Conservation (phyloP, 2,113 vertebrate genomes). For the Xiphophorus maculatus region DNA sequence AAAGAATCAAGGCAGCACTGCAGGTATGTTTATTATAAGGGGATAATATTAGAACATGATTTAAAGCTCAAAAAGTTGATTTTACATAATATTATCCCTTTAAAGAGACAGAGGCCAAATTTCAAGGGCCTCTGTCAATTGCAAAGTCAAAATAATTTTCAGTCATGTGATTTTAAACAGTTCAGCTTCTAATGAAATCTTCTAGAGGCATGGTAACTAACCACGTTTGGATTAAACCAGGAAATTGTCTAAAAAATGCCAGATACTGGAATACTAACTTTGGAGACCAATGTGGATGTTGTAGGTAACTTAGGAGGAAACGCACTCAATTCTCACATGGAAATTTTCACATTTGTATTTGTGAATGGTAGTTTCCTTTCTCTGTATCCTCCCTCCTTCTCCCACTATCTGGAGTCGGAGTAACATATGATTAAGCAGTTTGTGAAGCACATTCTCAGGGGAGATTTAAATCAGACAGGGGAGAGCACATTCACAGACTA, state of each 20-base stretch:
- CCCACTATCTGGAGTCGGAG: conserved; percentile 67
- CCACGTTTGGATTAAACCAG: neutral
- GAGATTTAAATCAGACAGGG: conserved; percentile 44
- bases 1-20: too few species aligned
- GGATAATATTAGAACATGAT: too few species aligned
- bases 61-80: too few species aligned
- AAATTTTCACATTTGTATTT: conserved; percentile 53
- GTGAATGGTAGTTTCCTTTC: conserved; percentile 47
- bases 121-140: too few species aligned
- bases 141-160: neutral
- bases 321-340: conserved; percentile 16
- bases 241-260: neutral
- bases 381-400: conserved; percentile 39
- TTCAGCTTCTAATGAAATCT: neutral
- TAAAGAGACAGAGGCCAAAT: too few species aligned
- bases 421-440: conserved; percentile 68
- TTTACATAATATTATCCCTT: too few species aligned
- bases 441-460: conserved; percentile 62
- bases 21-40: too few species aligned
- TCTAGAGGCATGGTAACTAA: neutral
- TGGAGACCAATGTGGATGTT: neutral
- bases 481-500: conserved; percentile 53
- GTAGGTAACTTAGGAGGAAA: conserved; percentile 8
- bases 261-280: too few species aligned
- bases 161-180: neutral